phyloP scores from a whole-genome alignment of 2,797 vertebrate species.

The Myoxocephalus aenaeus region DNA sequence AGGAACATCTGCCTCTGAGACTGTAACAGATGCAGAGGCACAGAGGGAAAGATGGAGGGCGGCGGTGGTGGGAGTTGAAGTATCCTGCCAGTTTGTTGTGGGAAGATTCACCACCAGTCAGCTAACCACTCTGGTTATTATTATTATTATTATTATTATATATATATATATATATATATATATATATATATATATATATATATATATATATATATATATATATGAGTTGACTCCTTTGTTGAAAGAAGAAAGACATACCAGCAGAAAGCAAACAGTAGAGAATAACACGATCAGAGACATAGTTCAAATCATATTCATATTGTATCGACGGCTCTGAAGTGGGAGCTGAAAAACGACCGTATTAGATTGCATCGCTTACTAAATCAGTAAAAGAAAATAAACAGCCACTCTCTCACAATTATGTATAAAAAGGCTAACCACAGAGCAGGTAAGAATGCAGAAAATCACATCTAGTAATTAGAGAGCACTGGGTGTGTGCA shows the following conservation, averaged over 20 bases:
- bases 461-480: constrained; percentile 68
- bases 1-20: constrained; percentile 79
- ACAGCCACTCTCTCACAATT: constrained; percentile 33
- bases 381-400: constrained; percentile 29
- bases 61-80: constrained; percentile 40
- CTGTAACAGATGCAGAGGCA: constrained; percentile 79
- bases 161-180: constrained; percentile 15
- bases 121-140: constrained; percentile 8
- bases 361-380: constrained; percentile 29
- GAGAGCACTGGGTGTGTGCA: constrained; percentile 46
- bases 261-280: background rate
- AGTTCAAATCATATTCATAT: background rate
- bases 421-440: constrained; percentile 31
- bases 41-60: constrained; percentile 48
- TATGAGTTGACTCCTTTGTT: background rate
- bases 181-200: constrained; percentile 27
- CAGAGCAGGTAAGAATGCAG: constrained; percentile 68
- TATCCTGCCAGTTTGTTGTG: constrained; percentile 43
- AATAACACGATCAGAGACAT: background rate
- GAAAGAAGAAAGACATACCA: no score
- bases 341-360: background rate
- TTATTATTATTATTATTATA: no score
- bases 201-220: no score
- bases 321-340: constrained; percentile 7
- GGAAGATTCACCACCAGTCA: constrained; percentile 14